Evolutionary conservation across 2,888 invertebrate species (phyloP).

Genomic region (Spicauda simplicius): DNA sequence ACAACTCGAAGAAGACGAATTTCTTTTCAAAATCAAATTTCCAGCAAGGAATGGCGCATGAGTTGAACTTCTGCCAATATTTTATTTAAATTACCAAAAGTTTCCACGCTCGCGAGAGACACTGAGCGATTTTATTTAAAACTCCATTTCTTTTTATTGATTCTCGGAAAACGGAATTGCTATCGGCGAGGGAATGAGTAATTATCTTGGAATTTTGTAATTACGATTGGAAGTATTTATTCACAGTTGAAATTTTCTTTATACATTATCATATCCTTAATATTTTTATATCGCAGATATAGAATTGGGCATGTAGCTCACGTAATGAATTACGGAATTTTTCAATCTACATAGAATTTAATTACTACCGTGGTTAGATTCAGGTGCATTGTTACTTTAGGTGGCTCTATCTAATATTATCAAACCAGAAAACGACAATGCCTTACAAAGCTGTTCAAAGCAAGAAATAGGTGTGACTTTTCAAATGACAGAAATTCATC

Average conservation of each 20-base stretch:
- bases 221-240: background rate
- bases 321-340: too few relatives aligned
- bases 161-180: conserved; percentile 18
- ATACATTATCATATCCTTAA: too few relatives aligned
- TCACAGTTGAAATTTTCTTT: background rate
- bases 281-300: too few relatives aligned
- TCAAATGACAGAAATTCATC: too few relatives aligned
- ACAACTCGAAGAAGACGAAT: conserved; percentile 53
- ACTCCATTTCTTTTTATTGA: conserved; percentile 42
- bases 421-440: too few relatives aligned
- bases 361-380: too few relatives aligned
- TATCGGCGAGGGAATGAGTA: background rate
- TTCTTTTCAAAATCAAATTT: conserved; percentile 70
- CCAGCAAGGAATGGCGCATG: conserved; percentile 57
- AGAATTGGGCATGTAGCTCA: too few relatives aligned
- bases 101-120: conserved; percentile 56
- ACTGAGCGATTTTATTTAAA: conserved; percentile 55
- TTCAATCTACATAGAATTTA: too few relatives aligned
- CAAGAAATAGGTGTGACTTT: too few relatives aligned
- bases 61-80: conserved; percentile 70
- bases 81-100: conserved; percentile 67
- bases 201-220: background rate
- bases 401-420: too few relatives aligned
- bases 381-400: too few relatives aligned
- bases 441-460: too few relatives aligned